These are phyloP conservation scores for Nomada hirtipes DNA, from an alignment of 2,888 invertebrate genomes.

Conservation along the genomic window DNA sequence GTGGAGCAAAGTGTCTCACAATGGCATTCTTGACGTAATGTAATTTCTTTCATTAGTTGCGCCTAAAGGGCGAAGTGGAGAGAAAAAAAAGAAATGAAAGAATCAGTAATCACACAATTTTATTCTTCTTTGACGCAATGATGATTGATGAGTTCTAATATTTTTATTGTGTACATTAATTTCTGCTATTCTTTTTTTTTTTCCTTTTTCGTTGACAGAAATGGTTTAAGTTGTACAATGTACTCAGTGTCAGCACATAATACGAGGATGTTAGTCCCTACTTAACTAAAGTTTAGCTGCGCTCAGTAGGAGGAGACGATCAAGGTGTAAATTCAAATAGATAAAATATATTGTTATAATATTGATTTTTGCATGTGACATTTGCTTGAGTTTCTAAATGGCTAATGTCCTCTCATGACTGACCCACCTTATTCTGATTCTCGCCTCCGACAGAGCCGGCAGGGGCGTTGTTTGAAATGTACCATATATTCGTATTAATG, in stretches of 20 bases:
- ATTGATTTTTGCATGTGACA: constrained; percentile 67
- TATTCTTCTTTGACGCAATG: constrained; percentile 75
- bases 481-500: constrained; percentile 84
- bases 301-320: constrained; percentile 80
- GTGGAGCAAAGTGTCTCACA: constrained; percentile 77
- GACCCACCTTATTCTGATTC: constrained; percentile 75
- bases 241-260: constrained; percentile 83
- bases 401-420: constrained; percentile 66
- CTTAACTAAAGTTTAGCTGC: constrained; percentile 80
- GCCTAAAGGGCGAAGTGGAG: constrained; percentile 69
- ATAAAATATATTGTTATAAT: constrained; percentile 64
- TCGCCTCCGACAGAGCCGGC: constrained; percentile 80
- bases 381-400: constrained; percentile 67
- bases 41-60: constrained; percentile 78
- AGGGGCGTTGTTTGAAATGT: constrained; percentile 84
- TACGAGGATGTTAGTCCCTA: constrained; percentile 81
- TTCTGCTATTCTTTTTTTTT: constrained; percentile 64
- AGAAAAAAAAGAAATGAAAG: constrained; percentile 41
- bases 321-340: constrained; percentile 70
- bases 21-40: constrained; percentile 79
- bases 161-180: constrained; percentile 82
- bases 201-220: constrained; percentile 67
- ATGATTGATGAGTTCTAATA: constrained; percentile 79
- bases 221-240: constrained; percentile 81
- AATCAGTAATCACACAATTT: constrained; percentile 68